These are phyloP conservation scores for Smittia sp. DNA, from an alignment of 2,888 invertebrate genomes.

Conservation along the genomic window DNA sequence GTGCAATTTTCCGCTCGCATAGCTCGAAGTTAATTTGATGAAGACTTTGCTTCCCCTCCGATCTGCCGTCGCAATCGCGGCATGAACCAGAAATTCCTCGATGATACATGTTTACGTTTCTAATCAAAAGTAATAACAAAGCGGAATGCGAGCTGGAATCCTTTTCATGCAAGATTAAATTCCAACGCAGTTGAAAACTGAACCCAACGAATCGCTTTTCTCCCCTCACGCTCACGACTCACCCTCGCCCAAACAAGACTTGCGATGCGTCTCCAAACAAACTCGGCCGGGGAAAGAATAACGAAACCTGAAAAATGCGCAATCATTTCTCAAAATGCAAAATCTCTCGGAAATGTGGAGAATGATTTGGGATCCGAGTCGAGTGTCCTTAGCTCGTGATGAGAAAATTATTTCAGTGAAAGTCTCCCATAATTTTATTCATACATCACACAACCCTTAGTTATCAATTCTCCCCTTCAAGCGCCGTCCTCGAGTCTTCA, in stretches of 20 bases:
- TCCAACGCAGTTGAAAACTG: conserved; percentile 36
- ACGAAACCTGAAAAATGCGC: conserved; percentile 33
- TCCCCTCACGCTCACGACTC: background rate
- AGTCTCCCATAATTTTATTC: conserved; percentile 13
- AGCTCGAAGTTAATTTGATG: conserved; percentile 26
- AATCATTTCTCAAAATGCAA: conserved; percentile 33
- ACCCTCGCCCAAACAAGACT: background rate
- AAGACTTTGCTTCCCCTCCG: background rate
- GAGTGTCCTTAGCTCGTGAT: conserved; percentile 4
- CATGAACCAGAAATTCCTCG: conserved; percentile 16
- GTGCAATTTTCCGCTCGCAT: background rate
- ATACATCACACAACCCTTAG: background rate
- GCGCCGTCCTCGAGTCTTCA: background rate
- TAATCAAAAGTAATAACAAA: conserved; percentile 38
- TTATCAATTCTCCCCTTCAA: background rate
- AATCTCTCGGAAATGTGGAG: conserved; percentile 4
- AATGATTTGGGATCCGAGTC: background rate
- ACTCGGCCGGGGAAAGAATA: background rate
- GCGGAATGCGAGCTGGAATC: conserved; percentile 26
- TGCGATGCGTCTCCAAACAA: background rate
- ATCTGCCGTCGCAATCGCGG: background rate
- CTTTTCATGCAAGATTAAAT: conserved; percentile 40
- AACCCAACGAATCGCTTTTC: conserved; percentile 7
- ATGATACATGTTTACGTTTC: conserved; percentile 28
- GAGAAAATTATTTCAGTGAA: conserved; percentile 12